Percentiles rank a stretch among this genome's conserved stretches.
These are phyloP conservation scores for Catocala fraxini DNA, from an alignment of 2,888 invertebrate genomes.

Conservation along the genomic window DNA sequence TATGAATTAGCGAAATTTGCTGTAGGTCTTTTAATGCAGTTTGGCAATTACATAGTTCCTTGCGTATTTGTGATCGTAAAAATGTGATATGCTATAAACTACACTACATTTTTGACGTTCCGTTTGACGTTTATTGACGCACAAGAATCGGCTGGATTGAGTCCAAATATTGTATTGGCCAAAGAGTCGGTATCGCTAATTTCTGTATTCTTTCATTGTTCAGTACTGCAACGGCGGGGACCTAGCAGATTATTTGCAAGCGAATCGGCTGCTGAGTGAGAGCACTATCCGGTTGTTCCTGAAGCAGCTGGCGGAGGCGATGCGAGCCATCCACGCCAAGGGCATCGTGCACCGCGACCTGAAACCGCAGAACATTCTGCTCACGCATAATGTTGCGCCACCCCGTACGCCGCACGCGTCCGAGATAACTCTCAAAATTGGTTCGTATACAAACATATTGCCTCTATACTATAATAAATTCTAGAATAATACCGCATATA, in stretches of 20 bases:
- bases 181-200: slow-evolving; percentile 32
- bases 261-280: slow-evolving; percentile 98
- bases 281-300: slow-evolving; percentile 98
- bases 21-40: not conserved
- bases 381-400: slow-evolving; percentile 92
- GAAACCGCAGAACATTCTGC: slow-evolving; percentile 99
- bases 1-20: not conserved
- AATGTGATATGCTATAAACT: not conserved
- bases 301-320: slow-evolving; percentile 98
- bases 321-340: slow-evolving; percentile 98
- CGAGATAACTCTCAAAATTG: slow-evolving; percentile 98
- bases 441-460: slow-evolving; percentile 80
- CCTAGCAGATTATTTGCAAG: slow-evolving; percentile 98
- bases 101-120: slow-evolving; percentile 7
- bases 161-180: slow-evolving; percentile 44
- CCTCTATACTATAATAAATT: not conserved
- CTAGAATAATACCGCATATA: not conserved
- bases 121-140: slow-evolving; percentile 40
- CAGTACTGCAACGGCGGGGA: slow-evolving; percentile 99
- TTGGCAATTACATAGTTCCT: not conserved
- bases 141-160: slow-evolving; percentile 40
- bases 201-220: slow-evolving; percentile 64
- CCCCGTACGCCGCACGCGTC: slow-evolving; percentile 90
- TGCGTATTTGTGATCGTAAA: not conserved
- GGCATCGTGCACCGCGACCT: slow-evolving; percentile 99